Percentiles rank a stretch among this genome's conserved stretches.
These are phyloP conservation scores for Thalpophila matura DNA, from an alignment of 2,888 invertebrate species.

Conservation along the genomic window DNA sequence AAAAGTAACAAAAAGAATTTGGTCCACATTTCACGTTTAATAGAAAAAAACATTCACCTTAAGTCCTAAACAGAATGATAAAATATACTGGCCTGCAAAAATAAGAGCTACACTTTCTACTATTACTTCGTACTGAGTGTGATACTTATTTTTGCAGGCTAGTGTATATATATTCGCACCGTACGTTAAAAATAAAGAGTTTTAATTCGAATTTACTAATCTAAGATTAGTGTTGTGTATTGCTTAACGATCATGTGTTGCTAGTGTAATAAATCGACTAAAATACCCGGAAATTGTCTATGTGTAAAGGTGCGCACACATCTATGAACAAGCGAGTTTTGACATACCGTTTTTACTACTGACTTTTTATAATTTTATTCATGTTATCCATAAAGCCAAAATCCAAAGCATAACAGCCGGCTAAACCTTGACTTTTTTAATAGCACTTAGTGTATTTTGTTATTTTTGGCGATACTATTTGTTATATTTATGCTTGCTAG, in stretches of 20 bases:
- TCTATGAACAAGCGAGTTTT: background rate
- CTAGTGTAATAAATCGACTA: slow-evolving; percentile 8
- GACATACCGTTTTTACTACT: no score
- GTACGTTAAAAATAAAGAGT: slow-evolving; percentile 27
- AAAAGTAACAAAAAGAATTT: slow-evolving; percentile 27
- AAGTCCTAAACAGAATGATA: background rate
- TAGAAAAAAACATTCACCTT: slow-evolving; percentile 17
- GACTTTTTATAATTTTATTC: no score
- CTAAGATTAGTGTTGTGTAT: slow-evolving; percentile 33
- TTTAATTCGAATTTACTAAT: slow-evolving; percentile 31
- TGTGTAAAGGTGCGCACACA: slow-evolving; percentile 1
- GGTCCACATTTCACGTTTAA: slow-evolving; percentile 47
- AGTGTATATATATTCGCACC: slow-evolving; percentile 48
- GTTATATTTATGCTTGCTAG: no score
- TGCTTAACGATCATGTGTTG: slow-evolving; percentile 13
- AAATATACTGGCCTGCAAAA: no score
- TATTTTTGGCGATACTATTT: no score
- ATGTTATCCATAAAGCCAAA: no score
- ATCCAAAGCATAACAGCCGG: no score
- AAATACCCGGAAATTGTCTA: background rate
- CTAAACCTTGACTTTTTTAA: no score
- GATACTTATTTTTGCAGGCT: no score
- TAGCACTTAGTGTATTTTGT: no score
- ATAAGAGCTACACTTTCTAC: no score
- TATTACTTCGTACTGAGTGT: no score